Evolutionary conservation across 2,113 vertebrate genomes (phyloP).

Genomic region (Carettochelys insculpta): DNA sequence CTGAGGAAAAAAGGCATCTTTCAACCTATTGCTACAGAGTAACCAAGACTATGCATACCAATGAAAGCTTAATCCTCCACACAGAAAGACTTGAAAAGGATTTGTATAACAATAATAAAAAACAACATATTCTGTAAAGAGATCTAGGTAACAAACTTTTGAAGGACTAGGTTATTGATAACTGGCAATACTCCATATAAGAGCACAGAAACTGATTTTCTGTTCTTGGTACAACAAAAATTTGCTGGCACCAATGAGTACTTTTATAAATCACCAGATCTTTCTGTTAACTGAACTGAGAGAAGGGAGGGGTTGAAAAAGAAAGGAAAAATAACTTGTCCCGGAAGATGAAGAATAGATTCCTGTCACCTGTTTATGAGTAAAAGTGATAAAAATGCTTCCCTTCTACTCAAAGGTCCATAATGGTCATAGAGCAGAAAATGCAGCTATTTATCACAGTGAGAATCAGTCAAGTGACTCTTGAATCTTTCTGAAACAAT

Average conservation of each 20-base stretch:
- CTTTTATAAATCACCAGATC: constrained; percentile 22
- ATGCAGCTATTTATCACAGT: background rate
- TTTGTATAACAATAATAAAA: background rate
- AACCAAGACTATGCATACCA: fast-evolving
- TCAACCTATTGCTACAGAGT: fast-evolving
- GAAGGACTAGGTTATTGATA: fast-evolving
- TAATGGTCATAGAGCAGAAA: background rate
- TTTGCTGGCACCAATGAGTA: fast-evolving
- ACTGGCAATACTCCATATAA: background rate
- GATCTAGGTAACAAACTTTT: background rate
- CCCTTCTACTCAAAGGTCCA: background rate
- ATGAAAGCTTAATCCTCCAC: background rate
- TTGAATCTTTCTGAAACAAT: background rate
- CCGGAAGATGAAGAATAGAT: background rate
- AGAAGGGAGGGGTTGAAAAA: background rate
- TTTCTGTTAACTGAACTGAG: constrained; percentile 27
- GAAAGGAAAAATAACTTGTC: background rate
- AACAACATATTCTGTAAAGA: background rate
- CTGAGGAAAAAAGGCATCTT: background rate
- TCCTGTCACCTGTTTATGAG: background rate
- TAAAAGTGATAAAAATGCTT: background rate
- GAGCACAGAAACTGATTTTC: background rate
- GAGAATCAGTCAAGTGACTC: no score
- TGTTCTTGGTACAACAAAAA: background rate
- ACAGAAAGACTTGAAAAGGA: background rate